phyloP scores from a whole-genome alignment of 2,797 vertebrate genomes.

The Bryconaethiops microstoma region DNA sequence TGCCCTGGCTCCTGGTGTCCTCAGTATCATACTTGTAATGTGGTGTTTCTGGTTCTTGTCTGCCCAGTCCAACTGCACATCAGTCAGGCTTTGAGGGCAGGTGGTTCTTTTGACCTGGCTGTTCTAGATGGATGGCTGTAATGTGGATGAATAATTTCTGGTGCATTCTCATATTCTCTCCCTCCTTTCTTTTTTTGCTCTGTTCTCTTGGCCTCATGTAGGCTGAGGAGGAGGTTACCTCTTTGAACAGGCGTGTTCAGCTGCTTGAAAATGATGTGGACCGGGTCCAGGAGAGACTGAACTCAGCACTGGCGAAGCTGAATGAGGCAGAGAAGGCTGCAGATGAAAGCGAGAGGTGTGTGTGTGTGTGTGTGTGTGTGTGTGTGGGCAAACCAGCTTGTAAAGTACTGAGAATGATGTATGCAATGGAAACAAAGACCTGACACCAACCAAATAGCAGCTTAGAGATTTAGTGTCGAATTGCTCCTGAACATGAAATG shows the following conservation, averaged over 20 bases:
- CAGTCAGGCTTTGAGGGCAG: neutral
- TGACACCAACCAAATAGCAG: neutral
- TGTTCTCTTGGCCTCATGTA: neutral
- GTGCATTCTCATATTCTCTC: neutral
- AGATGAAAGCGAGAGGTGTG: constrained; percentile 90
- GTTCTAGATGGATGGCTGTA: neutral
- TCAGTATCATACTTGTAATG: neutral
- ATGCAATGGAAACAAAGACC: neutral
- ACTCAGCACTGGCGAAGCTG: constrained; percentile 85
- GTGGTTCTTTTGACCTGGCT: neutral
- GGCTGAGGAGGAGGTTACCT: constrained; percentile 87
- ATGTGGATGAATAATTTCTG: constrained; percentile 14
- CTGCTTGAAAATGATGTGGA: constrained; percentile 90
- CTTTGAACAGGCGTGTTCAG: constrained; percentile 87
- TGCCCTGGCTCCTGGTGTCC: neutral
- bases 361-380: constrained; percentile 70
- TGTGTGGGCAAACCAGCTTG: neutral
- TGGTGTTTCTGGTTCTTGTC: neutral
- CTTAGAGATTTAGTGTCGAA: neutral
- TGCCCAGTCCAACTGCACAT: neutral
- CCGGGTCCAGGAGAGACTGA: constrained; percentile 85
- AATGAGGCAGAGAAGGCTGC: constrained; percentile 89
- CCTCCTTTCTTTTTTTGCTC: neutral
- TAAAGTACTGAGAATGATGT: neutral
- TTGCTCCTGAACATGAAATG: neutral